A percentile compares a stretch with the other conserved stretches of the same genome.
Conservation (phyloP, 2,113 vertebrate species). For the Polyodon spathula region DNA sequence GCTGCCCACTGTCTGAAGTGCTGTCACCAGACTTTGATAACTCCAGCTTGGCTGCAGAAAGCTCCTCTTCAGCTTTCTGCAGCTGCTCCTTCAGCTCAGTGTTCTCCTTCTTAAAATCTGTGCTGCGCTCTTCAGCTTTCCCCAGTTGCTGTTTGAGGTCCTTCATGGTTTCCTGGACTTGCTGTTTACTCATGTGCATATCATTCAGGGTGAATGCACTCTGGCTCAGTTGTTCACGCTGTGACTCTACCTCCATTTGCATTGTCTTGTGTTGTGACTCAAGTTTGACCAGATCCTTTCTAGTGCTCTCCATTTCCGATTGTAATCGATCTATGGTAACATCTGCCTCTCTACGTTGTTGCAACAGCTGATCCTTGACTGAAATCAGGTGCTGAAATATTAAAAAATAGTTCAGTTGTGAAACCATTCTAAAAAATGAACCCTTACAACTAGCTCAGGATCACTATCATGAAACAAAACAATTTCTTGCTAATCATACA, state of each 20-base stretch:
- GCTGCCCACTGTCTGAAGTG: conserved; percentile 22
- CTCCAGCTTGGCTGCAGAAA: conserved; percentile 41
- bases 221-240: conserved; percentile 65
- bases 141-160: conserved; percentile 65
- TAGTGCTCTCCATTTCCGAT: conserved; percentile 53
- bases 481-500: too few relatives aligned
- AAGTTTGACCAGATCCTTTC: conserved; percentile 41
- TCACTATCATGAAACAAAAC: too few relatives aligned
- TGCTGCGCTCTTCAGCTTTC: conserved; percentile 51
- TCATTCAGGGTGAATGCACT: conserved; percentile 70
- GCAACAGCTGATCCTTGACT: conserved; percentile 76
- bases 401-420: conserved; percentile 13
- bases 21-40: conserved; percentile 34
- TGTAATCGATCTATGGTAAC: conserved; percentile 46
- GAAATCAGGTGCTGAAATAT: conserved; percentile 75
- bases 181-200: conserved; percentile 66
- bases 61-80: conserved; percentile 58
- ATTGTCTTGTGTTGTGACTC: conserved; percentile 52
- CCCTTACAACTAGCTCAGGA: not conserved
- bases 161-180: conserved; percentile 61
- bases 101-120: conserved; percentile 50
- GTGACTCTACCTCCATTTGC: conserved; percentile 57
- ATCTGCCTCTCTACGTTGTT: conserved; percentile 63
- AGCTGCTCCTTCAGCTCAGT: conserved; percentile 53
- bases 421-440: not conserved